Base-by-base conservation (phyloP, 2,888 invertebrate genomes). In the Empis stercorea region DNA sequence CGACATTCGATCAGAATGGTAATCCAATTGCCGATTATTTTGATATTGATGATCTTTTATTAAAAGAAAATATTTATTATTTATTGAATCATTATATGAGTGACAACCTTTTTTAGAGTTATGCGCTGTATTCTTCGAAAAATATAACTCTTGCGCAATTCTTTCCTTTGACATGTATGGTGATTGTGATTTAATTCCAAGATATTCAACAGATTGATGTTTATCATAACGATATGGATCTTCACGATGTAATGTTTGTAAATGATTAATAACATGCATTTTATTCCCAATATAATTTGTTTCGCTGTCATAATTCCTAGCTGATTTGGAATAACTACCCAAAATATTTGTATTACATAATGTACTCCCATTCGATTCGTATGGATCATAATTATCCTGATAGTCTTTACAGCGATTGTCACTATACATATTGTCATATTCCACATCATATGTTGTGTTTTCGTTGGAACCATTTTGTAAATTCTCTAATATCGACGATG, bases 1-100 rank as follows among this genome's bases (percentile, higher is more conserved):
- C 0, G 81, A 81, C 71, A 80, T 75, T 30, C 81, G 71, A 54
- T 82, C 83, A 13, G 70, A 73, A 54, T 73, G 62, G 54, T 65
- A 66, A 48, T 65, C 65, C 20, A 56, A 57, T 38, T 56, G 55
- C 40, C 52, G 56, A 30, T 58, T 57, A 27, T 74, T 74, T 54
- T 74, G 75, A 43, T 58, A 50, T 51, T 69, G 68, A 51, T 67
- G 68, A 50, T 69, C 69, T 51, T 58, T 68, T 53, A 66, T 63
- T 3, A 68, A 57, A 51, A 68, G 54, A n/a, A 66, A 66, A 48
- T 70, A 70, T 34, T 70, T 67, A 34, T 66, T 69, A 47, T 69
- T 67, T 50, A 66, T 52, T 4, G 67, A 65, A 16, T 67, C 66
- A 6, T 60, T 62, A 34, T 58, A 55, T 37, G 62, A 55, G 0